Conservation (phyloP, 2,113 vertebrate species). For the Psilopogon haemacephalus region DNA sequence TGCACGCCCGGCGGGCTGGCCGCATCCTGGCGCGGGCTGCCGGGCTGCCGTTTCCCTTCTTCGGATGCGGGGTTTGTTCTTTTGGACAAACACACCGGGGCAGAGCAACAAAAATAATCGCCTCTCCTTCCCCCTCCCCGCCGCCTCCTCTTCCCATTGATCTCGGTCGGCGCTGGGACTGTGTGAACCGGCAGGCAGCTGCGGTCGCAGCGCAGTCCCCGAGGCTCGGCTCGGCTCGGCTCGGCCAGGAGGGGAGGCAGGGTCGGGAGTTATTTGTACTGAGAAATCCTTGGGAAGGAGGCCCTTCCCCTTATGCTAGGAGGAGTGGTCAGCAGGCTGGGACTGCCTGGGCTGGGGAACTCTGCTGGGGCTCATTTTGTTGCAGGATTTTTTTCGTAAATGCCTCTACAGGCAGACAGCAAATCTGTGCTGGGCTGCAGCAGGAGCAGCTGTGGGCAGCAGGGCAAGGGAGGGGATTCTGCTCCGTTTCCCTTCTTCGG, state of each 20-base stretch:
- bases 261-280: not conserved
- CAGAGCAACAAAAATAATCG: constrained; percentile 21
- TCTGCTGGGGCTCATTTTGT: not conserved
- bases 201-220: not conserved
- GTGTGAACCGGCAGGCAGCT: constrained; percentile 59
- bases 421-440: too few species aligned
- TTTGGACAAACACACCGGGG: constrained; percentile 2
- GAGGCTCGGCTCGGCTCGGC: not conserved
- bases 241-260: not conserved
- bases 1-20: not conserved
- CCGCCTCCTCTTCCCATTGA: not conserved
- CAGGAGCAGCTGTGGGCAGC: too few species aligned
- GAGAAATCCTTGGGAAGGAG: constrained; percentile 14
- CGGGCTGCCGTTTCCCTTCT: not conserved
- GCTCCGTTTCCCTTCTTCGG: not conserved
- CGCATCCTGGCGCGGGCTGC: not conserved
- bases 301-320: not conserved
- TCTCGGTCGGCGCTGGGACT: not conserved
- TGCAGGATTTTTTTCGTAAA: not conserved
- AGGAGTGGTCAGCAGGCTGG: not conserved
- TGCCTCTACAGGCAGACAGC: too few species aligned
- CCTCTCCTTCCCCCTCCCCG: not conserved
- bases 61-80: constrained; percentile 31
- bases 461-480: too few species aligned
- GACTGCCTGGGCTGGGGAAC: rapidly evolving